Conservation (phyloP, 2,113 vertebrate species). For the Colinus virginianus region DNA sequence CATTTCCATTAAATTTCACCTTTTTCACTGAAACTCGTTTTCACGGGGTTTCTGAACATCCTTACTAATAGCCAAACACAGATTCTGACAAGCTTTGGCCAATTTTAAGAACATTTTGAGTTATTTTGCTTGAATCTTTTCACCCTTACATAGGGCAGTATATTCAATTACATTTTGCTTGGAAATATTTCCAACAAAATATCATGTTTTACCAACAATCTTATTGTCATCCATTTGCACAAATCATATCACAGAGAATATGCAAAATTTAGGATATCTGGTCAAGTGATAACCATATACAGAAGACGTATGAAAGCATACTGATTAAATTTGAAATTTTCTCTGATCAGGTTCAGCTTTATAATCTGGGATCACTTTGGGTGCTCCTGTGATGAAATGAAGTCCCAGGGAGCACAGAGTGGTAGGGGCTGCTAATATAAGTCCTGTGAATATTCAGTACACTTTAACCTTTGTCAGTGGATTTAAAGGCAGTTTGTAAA, state of each 20-base stretch:
- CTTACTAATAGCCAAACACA: neutral
- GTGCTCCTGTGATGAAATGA: constrained; percentile 52
- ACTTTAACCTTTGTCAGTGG: constrained; percentile 45
- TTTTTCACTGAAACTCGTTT: neutral
- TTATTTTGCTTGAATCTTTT: neutral
- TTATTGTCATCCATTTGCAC: neutral
- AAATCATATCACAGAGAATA: neutral
- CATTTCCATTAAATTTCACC: neutral
- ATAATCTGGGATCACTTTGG: constrained; percentile 64
- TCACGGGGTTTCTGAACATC: neutral
- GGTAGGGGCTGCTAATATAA: constrained; percentile 34
- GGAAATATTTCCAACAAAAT: neutral
- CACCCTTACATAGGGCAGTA: neutral
- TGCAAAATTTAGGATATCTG: neutral
- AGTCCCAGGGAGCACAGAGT: neutral
- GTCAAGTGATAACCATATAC: neutral
- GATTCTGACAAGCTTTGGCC: neutral
- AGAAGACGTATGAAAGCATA: constrained; percentile 16
- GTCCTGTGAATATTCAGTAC: constrained; percentile 58
- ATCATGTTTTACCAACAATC: neutral
- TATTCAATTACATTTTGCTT: neutral
- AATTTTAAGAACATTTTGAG: neutral
- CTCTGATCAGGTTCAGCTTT: constrained; percentile 35
- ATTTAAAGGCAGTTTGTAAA: constrained; percentile 69
- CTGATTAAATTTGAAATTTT: constrained; percentile 51